Evolutionary conservation across 2,797 vertebrate genomes (phyloP).

Genomic region (Halcyon badia): DNA sequence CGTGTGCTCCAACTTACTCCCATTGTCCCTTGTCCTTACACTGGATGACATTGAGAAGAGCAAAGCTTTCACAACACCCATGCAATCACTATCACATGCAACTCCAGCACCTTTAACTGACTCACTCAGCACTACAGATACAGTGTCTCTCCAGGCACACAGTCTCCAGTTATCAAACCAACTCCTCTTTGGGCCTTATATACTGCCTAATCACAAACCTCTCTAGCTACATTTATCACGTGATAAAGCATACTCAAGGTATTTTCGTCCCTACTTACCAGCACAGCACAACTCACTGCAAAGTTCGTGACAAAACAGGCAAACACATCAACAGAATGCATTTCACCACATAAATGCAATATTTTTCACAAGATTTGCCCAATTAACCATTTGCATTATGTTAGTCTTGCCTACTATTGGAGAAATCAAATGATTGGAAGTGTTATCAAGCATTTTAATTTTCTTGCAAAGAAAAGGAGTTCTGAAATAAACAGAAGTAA

Average conservation of each 20-base stretch:
- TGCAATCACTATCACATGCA: not conserved
- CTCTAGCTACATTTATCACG: not conserved
- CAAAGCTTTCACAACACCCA: not conserved
- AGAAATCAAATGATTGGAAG: not conserved
- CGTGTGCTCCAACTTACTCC: too few relatives aligned
- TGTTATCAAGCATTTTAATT: not conserved
- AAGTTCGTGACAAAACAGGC: not conserved
- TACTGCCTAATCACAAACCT: not conserved
- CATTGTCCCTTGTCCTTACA: too few relatives aligned
- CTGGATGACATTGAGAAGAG: too few relatives aligned
- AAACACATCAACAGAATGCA: not conserved
- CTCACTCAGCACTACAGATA: not conserved
- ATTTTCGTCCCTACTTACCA: not conserved
- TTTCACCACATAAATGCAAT: not conserved
- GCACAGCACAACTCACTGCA: not conserved
- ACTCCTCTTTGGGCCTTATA: too few relatives aligned
- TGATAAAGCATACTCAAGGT: accelerated
- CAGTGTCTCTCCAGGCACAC: not conserved
- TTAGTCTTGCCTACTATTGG: not conserved
- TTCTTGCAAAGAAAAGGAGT: not conserved
- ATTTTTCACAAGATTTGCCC: not conserved
- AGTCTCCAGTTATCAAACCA: not conserved
- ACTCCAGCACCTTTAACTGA: not conserved
- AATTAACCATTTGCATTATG: not conserved
- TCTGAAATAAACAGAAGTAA: not conserved